These are phyloP conservation scores for Myzus persicae DNA, from an alignment of 1,140 invertebrate genomes.

Conservation along the genomic window DNA sequence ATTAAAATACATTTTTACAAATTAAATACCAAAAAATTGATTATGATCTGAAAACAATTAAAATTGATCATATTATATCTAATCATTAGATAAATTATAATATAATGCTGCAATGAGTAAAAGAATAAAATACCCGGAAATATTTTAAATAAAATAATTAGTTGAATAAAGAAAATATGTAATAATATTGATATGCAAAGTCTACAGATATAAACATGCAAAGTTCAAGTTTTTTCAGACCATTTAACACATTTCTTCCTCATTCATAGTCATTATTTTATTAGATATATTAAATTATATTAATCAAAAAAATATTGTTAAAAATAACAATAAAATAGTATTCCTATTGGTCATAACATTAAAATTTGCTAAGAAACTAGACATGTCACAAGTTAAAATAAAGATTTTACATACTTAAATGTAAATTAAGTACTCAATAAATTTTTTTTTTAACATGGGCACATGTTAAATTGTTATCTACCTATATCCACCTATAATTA, in stretches of 20 bases:
- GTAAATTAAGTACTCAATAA: not conserved
- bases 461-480: not conserved
- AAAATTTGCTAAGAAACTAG: not conserved
- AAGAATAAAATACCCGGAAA: not conserved
- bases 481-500: not conserved
- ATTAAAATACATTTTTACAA: not conserved
- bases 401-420: not conserved
- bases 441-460: not conserved
- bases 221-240: constrained; percentile 11
- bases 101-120: not conserved
- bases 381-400: not conserved
- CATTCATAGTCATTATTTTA: not conserved
- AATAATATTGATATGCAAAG: not conserved
- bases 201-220: not conserved
- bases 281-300: too few relatives aligned
- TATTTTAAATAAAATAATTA: not conserved
- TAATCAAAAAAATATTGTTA: not conserved
- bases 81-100: not conserved
- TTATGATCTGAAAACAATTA: not conserved
- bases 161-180: not conserved
- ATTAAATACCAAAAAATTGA: not conserved
- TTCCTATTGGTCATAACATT: not conserved
- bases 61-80: not conserved
- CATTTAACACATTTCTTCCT: not conserved
- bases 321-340: not conserved